Evolutionary conservation across 1,140 invertebrate species (phyloP), one percentile per base, ranked within the genome.

Genomic region (Calosoma granatense): DNA sequence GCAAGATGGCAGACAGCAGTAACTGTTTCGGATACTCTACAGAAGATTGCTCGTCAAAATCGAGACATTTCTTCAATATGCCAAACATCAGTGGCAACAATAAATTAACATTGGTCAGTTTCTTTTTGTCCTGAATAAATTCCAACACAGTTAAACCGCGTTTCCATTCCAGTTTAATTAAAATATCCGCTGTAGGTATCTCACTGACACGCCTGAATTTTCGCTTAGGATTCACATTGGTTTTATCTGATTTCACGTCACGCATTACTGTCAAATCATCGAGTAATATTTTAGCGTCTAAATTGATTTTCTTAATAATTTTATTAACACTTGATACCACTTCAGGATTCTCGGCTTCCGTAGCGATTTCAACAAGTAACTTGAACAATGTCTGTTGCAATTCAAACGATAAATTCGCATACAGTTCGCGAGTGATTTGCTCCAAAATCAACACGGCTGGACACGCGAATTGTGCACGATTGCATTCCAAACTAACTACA

Each of bases 11-110:
- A 0, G 88, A 85, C 0, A 97, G 70, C 19, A 93, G 75, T 11
- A 95, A 69, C 66, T 97, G 93, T 71, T 94, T 94, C 0, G 86
- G 81, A 67, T 96, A 95, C 70, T 96, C 92, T 0, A 90, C 80
- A n/a, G 84, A 80, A 19, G 81, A 81, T 63, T 93, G 88, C 63
- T 90, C 85, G 62, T 94, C 88, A 58, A 92, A 83, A 56, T 82
- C 78, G 56, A 91, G 75, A 66, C 87, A 91, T 61, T 81, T 82
- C 61, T 87, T 84, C 4, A 97, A 68, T n/a, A 95, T 67, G 54
- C 87, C 81, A 64, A 95, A 94, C 2, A 94, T 69, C n/a, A 82
- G 63, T 0, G 83, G 80, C 4, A 94, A 73, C 2, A 96, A 74
- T 0, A 78, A 55, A 19, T 81, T 72, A 21, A 81, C 76, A 61